These are phyloP conservation scores for Collichthys lucidus DNA, from an alignment of 2,113 vertebrate species.

Conservation along the genomic window DNA sequence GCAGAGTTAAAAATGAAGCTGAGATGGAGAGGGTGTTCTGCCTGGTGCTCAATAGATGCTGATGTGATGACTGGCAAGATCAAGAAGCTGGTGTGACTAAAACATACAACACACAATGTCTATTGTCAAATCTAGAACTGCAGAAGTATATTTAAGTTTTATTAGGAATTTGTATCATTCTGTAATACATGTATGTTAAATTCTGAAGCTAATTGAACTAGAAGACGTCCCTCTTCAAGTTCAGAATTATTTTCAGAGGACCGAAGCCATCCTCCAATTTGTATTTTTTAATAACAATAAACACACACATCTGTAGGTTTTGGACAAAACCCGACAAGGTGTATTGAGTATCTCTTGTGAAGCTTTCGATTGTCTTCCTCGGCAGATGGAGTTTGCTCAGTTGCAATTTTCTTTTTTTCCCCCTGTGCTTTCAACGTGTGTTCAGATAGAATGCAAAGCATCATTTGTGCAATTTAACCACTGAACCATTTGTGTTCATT, in stretches of 20 bases:
- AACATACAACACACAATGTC: background rate
- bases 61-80: background rate
- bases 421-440: no score
- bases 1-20: conserved; percentile 7
- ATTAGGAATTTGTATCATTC: background rate
- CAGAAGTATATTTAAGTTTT: background rate
- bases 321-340: background rate
- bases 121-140: background rate
- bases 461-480: no score
- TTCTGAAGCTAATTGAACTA: background rate
- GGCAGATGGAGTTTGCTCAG: background rate
- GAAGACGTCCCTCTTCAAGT: background rate
- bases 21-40: conserved; percentile 26
- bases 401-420: background rate
- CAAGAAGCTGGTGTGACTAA: background rate
- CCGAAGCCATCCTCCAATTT: background rate
- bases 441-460: background rate
- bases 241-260: background rate
- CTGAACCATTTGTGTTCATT: background rate
- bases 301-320: no score
- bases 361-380: background rate
- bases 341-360: background rate
- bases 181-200: background rate
- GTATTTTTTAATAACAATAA: no score
- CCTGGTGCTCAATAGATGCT: conserved; percentile 4